Percentiles rank a stretch among this genome's conserved stretches.
Conservation (phyloP, 2,888 invertebrate genomes). For the Helicoverpa assulta region DNA sequence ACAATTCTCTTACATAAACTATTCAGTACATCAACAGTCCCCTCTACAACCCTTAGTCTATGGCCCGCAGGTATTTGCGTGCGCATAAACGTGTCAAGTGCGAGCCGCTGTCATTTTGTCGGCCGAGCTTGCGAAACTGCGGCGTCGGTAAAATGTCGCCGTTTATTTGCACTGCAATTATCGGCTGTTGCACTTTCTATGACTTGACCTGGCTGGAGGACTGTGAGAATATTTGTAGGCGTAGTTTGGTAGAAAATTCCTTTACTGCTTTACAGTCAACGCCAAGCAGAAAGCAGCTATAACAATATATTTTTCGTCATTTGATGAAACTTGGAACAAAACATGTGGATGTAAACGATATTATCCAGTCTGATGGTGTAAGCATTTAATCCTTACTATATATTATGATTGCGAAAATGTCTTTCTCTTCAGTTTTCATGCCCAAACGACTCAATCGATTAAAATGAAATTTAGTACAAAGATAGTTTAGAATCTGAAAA, state of each 20-base stretch:
- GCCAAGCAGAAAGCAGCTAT: too few species aligned
- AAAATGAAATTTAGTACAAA: too few species aligned
- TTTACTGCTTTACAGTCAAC: too few species aligned
- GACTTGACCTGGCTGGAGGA: slow-evolving; percentile 4
- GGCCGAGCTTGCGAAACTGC: slow-evolving; percentile 53
- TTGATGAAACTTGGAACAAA: too few species aligned
- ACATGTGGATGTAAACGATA: too few species aligned
- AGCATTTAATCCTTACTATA: too few species aligned
- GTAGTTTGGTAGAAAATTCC: background rate
- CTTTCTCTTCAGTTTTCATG: too few species aligned
- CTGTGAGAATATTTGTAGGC: slow-evolving; percentile 11
- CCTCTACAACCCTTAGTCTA: slow-evolving; percentile 49
- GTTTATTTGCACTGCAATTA: slow-evolving; percentile 61
- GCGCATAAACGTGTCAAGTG: slow-evolving; percentile 75
- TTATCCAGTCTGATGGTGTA: too few species aligned
- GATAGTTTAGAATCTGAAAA: too few species aligned
- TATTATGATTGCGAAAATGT: too few species aligned
- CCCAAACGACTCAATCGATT: too few species aligned
- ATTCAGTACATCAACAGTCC: slow-evolving; percentile 8
- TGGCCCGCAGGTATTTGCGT: slow-evolving; percentile 57
- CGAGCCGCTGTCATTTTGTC: slow-evolving; percentile 67
- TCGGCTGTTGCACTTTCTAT: slow-evolving; percentile 55
- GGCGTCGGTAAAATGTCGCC: slow-evolving; percentile 49
- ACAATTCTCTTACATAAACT: background rate
- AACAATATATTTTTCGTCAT: too few species aligned